phyloP scores from a whole-genome alignment of 2,888 invertebrate species.

The Lithodes maja region DNA sequence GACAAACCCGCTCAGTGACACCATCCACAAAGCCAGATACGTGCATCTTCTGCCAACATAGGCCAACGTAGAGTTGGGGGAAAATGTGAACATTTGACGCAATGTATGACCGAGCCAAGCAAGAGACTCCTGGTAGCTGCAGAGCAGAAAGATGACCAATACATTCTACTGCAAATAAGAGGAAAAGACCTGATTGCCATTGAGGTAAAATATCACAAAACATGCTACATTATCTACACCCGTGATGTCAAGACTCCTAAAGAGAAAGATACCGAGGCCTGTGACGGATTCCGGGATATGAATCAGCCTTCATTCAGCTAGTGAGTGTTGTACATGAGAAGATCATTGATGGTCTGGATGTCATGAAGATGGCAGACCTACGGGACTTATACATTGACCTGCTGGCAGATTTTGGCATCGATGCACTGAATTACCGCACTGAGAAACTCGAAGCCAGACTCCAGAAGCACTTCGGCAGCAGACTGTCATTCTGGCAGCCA shows the following conservation, averaged over 20 bases:
- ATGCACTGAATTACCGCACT: conserved; percentile 21
- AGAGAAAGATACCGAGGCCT: background rate
- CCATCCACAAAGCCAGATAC: background rate
- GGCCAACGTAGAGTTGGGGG: background rate
- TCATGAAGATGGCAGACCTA: conserved; percentile 5
- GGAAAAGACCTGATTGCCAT: conserved; percentile 20
- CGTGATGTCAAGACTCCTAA: background rate
- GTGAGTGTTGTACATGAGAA: conserved; percentile 13
- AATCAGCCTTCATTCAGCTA: conserved; percentile 15
- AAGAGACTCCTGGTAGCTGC: background rate
- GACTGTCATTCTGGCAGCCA: too few species aligned
- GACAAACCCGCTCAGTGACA: background rate
- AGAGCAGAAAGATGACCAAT: background rate
- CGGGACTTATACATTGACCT: conserved; percentile 14
- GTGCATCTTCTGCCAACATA: too few species aligned
- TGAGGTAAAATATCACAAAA: conserved; percentile 25
- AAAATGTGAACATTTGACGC: background rate
- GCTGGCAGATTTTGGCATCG: conserved; percentile 18
- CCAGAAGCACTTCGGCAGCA: conserved; percentile 31
- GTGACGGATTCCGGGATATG: background rate
- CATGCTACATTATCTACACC: conserved; percentile 8
- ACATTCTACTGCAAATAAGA: conserved; percentile 11
- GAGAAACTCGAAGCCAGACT: conserved; percentile 14
- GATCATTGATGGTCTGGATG: conserved; percentile 14
- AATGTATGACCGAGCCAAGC: background rate